phyloP scores from a whole-genome alignment of 2,888 invertebrate species.

The Frankliniella fusca region DNA sequence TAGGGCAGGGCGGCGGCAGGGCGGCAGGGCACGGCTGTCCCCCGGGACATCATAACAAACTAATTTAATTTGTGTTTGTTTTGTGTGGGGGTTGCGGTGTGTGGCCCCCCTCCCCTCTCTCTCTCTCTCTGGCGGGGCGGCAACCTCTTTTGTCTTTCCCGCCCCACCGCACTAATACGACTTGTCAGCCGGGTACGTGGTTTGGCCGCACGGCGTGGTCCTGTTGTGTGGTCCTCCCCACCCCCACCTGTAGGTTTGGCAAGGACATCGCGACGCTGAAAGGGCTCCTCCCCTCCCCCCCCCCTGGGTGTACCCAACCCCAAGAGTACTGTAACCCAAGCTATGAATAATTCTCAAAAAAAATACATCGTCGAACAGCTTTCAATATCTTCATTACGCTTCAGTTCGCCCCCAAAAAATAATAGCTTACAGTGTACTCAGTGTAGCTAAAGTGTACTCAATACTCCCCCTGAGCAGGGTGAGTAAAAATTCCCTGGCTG shows the following conservation, averaged over 20 bases:
- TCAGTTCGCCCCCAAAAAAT: too few species aligned
- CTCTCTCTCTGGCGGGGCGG: background rate
- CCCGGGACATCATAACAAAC: background rate
- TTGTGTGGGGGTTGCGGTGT: background rate
- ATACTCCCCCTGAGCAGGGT: too few species aligned
- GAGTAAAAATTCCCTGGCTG: too few species aligned
- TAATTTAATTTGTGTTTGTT: constrained; percentile 24
- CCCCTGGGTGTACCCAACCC: too few species aligned
- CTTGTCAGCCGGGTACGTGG: background rate
- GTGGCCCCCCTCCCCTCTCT: background rate
- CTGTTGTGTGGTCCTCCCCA: background rate
- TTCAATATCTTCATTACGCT: too few species aligned
- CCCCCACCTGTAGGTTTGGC: background rate
- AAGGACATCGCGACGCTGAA: background rate
- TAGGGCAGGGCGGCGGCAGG: too few species aligned
- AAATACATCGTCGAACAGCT: too few species aligned
- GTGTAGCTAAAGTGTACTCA: too few species aligned
- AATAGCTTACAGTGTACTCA: too few species aligned
- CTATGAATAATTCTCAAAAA: too few species aligned
- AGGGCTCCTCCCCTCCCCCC: too few species aligned
- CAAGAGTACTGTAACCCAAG: too few species aligned
- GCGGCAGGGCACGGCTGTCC: background rate
- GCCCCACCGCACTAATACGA: background rate
- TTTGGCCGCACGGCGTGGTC: background rate
- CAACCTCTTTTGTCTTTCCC: background rate